These are phyloP conservation scores for Scaptodrosophila lebanonensis DNA, from an alignment of 1,140 invertebrate genomes.

Conservation along the genomic window DNA sequence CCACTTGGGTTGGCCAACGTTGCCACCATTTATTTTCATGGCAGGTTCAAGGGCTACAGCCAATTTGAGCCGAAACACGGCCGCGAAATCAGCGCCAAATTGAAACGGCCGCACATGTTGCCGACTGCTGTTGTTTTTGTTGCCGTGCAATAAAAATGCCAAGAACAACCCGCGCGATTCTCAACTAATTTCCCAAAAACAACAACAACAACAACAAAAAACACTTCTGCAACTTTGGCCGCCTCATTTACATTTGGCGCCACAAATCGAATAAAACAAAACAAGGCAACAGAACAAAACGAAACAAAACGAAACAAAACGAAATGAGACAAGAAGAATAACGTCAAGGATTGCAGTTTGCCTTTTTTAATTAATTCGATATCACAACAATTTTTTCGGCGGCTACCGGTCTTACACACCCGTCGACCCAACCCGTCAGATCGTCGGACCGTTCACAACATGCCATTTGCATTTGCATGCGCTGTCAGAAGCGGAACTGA, in stretches of 20 bases:
- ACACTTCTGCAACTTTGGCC: conserved; percentile 19
- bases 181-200: conserved; percentile 54
- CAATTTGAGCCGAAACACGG: conserved; percentile 47
- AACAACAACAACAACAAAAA: not conserved
- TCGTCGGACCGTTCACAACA: conserved; percentile 1
- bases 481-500: conserved; percentile 2
- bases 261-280: too few species aligned
- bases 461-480: conserved; percentile 65
- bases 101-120: conserved; percentile 69
- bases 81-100: conserved; percentile 71
- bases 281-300: too few species aligned
- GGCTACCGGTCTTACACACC: conserved; percentile 69
- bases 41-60: conserved; percentile 15
- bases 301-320: too few species aligned
- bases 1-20: not conserved
- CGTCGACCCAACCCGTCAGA: too few species aligned
- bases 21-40: conserved; percentile 18
- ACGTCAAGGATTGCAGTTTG: not conserved
- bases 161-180: conserved; percentile 5
- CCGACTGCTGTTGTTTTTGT: too few species aligned
- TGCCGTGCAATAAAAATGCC: too few species aligned
- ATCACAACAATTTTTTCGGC: conserved; percentile 68
- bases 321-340: not conserved
- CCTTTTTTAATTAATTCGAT: conserved; percentile 72
- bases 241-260: conserved; percentile 72